These are phyloP conservation scores for Hippopotamyrus pictus DNA, from an alignment of 2,797 vertebrate genomes.

Conservation along the genomic window DNA sequence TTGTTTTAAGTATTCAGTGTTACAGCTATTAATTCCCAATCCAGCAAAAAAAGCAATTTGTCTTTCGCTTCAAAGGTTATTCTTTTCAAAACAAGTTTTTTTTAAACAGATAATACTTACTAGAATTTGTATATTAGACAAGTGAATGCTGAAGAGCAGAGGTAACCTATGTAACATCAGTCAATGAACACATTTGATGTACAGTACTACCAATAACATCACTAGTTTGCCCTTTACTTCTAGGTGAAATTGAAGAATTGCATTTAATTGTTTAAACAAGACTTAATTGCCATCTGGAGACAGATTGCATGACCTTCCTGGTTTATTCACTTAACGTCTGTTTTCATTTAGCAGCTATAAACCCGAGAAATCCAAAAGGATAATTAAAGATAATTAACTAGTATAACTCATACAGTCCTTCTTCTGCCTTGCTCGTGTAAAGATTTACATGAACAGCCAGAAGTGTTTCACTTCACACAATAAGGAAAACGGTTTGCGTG, in stretches of 20 bases:
- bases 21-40: neutral
- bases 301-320: neutral
- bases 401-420: neutral
- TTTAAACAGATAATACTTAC: neutral
- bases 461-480: neutral
- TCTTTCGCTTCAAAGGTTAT: neutral
- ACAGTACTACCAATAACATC: neutral
- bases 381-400: conserved; percentile 3
- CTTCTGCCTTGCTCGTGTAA: neutral
- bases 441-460: neutral
- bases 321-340: neutral
- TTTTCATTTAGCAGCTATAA: neutral
- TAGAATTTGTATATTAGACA: neutral
- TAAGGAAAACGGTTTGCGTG: neutral
- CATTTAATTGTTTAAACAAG: conserved; percentile 3
- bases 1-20: neutral
- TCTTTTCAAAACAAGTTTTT: neutral
- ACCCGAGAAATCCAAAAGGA: neutral
- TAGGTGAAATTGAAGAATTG: neutral
- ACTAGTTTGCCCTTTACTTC: neutral
- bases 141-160: neutral
- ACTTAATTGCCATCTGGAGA: conserved; percentile 10
- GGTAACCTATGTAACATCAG: neutral
- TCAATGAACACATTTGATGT: neutral
- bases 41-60: neutral